A percentile compares a stretch with the other conserved stretches of the same genome.
Conservation (phyloP, 2,113 vertebrate species). For the Carollia perspicillata region DNA sequence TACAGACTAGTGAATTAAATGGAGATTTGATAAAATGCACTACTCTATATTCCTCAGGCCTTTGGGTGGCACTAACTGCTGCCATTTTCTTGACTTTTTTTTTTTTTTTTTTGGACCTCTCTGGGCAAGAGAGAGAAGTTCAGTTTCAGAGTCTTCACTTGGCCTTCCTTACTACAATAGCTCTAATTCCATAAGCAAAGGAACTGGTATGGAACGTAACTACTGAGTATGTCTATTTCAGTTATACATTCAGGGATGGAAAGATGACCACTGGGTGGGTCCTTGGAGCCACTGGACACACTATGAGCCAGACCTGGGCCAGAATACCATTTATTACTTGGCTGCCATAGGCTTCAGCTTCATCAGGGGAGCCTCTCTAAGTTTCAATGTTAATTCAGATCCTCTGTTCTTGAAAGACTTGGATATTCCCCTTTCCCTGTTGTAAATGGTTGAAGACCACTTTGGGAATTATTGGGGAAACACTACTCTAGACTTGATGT, state of each 20-base stretch:
- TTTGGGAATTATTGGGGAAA: background rate
- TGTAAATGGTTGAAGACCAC: background rate
- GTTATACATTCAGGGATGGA: background rate
- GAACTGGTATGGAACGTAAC: background rate
- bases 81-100: background rate
- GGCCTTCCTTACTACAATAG: background rate
- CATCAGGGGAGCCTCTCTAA: background rate
- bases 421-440: background rate
- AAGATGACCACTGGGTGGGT: background rate
- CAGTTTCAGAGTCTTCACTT: background rate
- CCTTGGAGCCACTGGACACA: background rate
- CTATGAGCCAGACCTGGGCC: background rate
- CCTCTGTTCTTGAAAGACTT: background rate
- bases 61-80: background rate
- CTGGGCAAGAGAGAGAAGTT: background rate
- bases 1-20: background rate
- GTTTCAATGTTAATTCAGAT: background rate
- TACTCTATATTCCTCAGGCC: background rate
- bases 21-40: background rate
- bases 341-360: background rate
- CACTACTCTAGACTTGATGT: background rate
- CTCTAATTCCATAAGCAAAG: background rate
- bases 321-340: background rate
- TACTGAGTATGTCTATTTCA: background rate
- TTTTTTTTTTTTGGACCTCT: background rate